Percentiles rank a stretch among this genome's conserved stretches.
Conservation (phyloP, 2,888 invertebrate species). For the Trachelus troglodyta region DNA sequence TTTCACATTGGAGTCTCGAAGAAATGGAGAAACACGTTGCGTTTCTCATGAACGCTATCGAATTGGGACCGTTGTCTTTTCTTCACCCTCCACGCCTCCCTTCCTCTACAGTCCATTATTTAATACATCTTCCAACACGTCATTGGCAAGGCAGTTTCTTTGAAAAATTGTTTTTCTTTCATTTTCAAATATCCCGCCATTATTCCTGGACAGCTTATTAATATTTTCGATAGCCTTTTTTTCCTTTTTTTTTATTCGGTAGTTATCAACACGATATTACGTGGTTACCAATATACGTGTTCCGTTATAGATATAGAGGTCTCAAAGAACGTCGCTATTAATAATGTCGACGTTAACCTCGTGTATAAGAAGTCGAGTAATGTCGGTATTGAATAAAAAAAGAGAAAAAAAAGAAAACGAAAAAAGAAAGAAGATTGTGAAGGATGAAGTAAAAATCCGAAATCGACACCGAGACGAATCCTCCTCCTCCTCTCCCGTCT, state of each 20-base stretch:
- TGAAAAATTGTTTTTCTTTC: background rate
- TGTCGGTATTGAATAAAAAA: background rate
- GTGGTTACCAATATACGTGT: background rate
- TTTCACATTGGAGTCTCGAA: constrained; percentile 47
- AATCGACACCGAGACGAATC: constrained; percentile 27
- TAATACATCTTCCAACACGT: background rate
- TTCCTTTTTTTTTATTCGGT: background rate
- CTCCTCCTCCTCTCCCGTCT: constrained; percentile 15
- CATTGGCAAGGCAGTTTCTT: background rate
- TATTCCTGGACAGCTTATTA: constrained; percentile 21
- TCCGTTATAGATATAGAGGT: background rate
- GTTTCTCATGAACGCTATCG: constrained; percentile 3
- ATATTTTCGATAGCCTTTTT: constrained; percentile 13
- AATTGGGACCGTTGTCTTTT: background rate
- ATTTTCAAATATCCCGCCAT: constrained; percentile 1
- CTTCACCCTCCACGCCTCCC: constrained; percentile 14
- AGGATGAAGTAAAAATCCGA: background rate
- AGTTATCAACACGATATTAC: background rate
- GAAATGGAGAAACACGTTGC: constrained; percentile 29
- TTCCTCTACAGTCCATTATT: background rate
- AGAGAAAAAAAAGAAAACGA: background rate
- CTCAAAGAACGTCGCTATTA: background rate
- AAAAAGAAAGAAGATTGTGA: background rate
- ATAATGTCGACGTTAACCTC: background rate
- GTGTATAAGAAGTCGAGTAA: background rate